Percentiles rank a stretch among this genome's conserved stretches.
Conservation (phyloP, 2,113 vertebrate species). For the Sceloporus undulatus region DNA sequence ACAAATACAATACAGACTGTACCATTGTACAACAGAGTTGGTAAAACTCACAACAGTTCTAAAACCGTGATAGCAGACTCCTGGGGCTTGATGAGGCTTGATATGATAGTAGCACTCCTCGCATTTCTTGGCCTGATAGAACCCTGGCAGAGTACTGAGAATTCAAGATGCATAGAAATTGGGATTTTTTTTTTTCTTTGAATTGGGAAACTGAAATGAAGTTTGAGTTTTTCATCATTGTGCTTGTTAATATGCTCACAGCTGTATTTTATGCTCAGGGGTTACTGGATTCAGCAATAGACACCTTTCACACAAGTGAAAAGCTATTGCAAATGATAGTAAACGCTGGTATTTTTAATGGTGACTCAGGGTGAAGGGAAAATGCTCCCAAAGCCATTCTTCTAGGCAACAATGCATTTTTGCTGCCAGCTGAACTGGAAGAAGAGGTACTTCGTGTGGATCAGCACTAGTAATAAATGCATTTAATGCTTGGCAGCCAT, state of each 20-base stretch:
- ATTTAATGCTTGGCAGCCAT: slow-evolving; percentile 63
- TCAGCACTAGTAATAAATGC: slow-evolving; percentile 63
- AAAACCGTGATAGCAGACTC: slow-evolving; percentile 33
- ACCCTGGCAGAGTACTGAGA: slow-evolving; percentile 1
- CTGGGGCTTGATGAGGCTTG: neutral
- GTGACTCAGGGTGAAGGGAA: neutral
- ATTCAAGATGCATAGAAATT: slow-evolving; percentile 8
- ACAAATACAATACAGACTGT: slow-evolving; percentile 69
- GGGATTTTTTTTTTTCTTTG: slow-evolving; percentile 30
- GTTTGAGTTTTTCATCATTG: slow-evolving; percentile 17
- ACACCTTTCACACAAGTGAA: slow-evolving; percentile 26
- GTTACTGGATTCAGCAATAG: slow-evolving; percentile 12
- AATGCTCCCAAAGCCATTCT: slow-evolving; percentile 41
- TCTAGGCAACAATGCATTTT: slow-evolving; percentile 52
- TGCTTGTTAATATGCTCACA: slow-evolving; percentile 34
- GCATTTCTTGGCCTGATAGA: slow-evolving; percentile 6
- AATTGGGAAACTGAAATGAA: neutral
- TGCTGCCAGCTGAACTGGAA: slow-evolving; percentile 47
- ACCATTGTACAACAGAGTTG: slow-evolving; percentile 40
- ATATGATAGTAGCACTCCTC: slow-evolving; percentile 2
- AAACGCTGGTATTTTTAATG: slow-evolving; percentile 28
- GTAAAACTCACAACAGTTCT: slow-evolving; percentile 53
- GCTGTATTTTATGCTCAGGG: slow-evolving; percentile 12
- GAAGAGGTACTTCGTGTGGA: slow-evolving; percentile 50
- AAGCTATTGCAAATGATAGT: slow-evolving; percentile 26